Conservation (phyloP, 2,888 invertebrate species). For the Xylophagus ater region DNA sequence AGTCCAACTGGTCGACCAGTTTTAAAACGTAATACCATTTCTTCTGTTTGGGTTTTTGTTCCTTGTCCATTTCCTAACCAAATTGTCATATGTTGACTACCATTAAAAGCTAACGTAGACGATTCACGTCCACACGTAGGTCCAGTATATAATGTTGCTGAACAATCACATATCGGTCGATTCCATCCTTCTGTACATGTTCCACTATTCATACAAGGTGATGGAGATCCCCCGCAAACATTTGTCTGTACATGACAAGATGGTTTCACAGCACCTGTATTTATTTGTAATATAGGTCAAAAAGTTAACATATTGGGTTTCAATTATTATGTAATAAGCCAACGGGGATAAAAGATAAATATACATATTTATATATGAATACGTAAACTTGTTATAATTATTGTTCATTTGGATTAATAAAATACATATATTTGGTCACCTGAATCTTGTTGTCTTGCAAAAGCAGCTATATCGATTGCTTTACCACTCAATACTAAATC, state of each 20-base stretch:
- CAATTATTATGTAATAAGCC: too few relatives aligned
- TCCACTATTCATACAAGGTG: slow-evolving; percentile 84
- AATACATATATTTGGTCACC: slow-evolving; percentile 42
- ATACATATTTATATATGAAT: neutral
- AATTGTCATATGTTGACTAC: slow-evolving; percentile 75
- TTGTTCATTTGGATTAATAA: slow-evolving; percentile 10
- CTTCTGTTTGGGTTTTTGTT: slow-evolving; percentile 73
- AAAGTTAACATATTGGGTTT: too few relatives aligned
- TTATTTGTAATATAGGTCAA: too few relatives aligned
- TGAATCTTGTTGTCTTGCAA: slow-evolving; percentile 81
- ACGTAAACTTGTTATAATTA: slow-evolving; percentile 3
- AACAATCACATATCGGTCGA: slow-evolving; percentile 86
- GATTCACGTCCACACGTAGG: slow-evolving; percentile 87
- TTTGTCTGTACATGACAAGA: slow-evolving; percentile 74
- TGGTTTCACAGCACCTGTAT: slow-evolving; percentile 72
- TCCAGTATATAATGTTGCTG: slow-evolving; percentile 76
- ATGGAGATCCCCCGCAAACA: slow-evolving; percentile 68
- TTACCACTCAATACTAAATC: slow-evolving; percentile 82
- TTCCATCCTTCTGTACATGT: slow-evolving; percentile 92
- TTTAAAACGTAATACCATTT: slow-evolving; percentile 73
- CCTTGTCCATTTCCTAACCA: slow-evolving; percentile 60
- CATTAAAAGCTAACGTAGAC: slow-evolving; percentile 77
- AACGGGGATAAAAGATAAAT: neutral
- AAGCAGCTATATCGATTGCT: slow-evolving; percentile 77
- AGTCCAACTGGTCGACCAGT: slow-evolving; percentile 69